Evolutionary conservation across 1,140 invertebrate species (phyloP).

Genomic region (Ostrea edulis): DNA sequence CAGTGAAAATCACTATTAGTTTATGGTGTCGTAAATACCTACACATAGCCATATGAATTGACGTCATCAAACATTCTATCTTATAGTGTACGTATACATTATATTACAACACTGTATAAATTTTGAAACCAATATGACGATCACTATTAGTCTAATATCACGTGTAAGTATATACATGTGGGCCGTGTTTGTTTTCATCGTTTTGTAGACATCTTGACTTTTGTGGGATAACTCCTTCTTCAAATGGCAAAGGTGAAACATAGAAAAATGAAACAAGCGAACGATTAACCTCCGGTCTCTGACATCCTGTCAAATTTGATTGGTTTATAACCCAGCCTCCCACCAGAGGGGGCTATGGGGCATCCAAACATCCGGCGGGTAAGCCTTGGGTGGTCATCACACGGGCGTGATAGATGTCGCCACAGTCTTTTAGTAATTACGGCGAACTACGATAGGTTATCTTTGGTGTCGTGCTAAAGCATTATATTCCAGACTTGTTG

Average conservation of each 20-base stretch:
- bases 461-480: not conserved
- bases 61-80: too few relatives aligned
- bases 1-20: too few relatives aligned
- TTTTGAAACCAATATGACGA: too few relatives aligned
- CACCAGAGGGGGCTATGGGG: conserved; percentile 25
- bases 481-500: not conserved
- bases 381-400: conserved; percentile 30
- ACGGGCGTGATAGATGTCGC: conserved; percentile 15
- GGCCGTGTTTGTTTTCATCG: conserved; percentile 14
- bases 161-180: not conserved
- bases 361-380: conserved; percentile 19
- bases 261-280: conserved; percentile 28
- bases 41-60: too few relatives aligned
- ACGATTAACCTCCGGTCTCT: conserved; percentile 23
- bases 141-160: too few relatives aligned
- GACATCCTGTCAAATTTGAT: conserved; percentile 32
- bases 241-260: conserved; percentile 18
- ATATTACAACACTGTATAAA: too few relatives aligned
- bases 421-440: conserved; percentile 2
- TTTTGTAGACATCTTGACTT: conserved; percentile 17
- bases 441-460: not conserved
- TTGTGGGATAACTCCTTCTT: conserved; percentile 13
- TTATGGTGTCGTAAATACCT: too few relatives aligned
- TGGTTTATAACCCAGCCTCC: conserved; percentile 14
- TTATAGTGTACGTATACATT: too few relatives aligned